phyloP scores from a whole-genome alignment of 2,113 vertebrate species.

The Centropristis striata region DNA sequence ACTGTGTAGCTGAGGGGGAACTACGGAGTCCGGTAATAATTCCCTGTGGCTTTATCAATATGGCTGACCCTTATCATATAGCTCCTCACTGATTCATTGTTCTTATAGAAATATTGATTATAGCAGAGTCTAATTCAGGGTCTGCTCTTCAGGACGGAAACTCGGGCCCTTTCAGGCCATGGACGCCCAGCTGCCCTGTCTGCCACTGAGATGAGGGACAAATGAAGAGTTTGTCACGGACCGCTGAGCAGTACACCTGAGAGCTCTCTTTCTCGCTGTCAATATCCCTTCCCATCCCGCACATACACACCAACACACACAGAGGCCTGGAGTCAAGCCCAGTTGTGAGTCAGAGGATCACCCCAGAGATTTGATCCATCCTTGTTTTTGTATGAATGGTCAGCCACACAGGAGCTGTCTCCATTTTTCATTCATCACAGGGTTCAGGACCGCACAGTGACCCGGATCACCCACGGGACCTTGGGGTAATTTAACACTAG shows the following conservation, averaged over 20 bases:
- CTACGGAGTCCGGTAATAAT: no score
- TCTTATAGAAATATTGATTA: not conserved
- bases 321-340: constrained; percentile 21
- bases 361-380: constrained; percentile 59
- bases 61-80: no score
- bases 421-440: constrained; percentile 54
- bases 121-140: not conserved
- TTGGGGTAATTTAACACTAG: not conserved
- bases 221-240: constrained; percentile 61
- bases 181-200: constrained; percentile 16
- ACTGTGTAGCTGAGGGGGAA: no score
- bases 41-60: no score
- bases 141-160: not conserved
- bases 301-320: constrained; percentile 4
- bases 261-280: constrained; percentile 24
- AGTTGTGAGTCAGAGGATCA: constrained; percentile 50
- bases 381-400: constrained; percentile 35
- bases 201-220: constrained; percentile 46
- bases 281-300: not conserved
- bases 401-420: constrained; percentile 47
- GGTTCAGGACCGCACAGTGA: constrained; percentile 21
- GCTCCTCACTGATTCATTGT: no score
- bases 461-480: constrained; percentile 12
- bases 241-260: constrained; percentile 53
- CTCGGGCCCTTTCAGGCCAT: not conserved